A percentile compares a stretch with the other conserved stretches of the same genome.
Evolutionary conservation across 2,888 invertebrate species (phyloP).

Genomic region (Dexiosoma caninum): DNA sequence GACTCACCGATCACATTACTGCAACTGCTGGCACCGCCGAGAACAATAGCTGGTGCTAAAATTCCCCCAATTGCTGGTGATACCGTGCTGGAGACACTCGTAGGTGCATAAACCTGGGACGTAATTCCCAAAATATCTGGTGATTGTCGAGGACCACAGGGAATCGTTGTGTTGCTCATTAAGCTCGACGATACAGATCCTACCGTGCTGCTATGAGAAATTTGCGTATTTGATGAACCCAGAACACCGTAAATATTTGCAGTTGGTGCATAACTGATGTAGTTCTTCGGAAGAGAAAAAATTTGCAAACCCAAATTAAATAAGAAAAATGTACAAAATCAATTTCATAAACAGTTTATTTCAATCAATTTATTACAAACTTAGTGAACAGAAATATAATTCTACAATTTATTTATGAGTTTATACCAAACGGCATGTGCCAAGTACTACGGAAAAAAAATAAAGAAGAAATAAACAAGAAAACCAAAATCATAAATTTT

Average conservation of each 20-base stretch:
- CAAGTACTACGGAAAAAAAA: too few relatives aligned
- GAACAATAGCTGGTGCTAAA: constrained; percentile 70
- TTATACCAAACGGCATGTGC: constrained; percentile 3
- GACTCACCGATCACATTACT: constrained; percentile 55
- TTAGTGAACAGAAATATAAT: constrained; percentile 22
- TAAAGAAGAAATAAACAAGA: constrained; percentile 7
- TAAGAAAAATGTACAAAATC: neutral
- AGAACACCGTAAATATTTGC: constrained; percentile 74
- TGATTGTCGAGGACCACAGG: constrained; percentile 73
- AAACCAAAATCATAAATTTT: constrained; percentile 36
- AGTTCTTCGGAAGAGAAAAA: constrained; percentile 70
- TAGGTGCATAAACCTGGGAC: constrained; percentile 69
- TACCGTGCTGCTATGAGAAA: constrained; percentile 65
- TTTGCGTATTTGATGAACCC: constrained; percentile 71
- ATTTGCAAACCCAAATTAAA: neutral
- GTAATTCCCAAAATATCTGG: constrained; percentile 76
- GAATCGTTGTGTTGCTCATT: constrained; percentile 65
- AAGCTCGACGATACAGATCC: constrained; percentile 58
- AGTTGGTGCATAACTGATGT: constrained; percentile 75
- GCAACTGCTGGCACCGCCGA: constrained; percentile 66
- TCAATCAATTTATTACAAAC: constrained; percentile 20
- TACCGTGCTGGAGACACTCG: constrained; percentile 24
- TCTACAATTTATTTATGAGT: constrained; percentile 32
- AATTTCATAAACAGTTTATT: neutral
- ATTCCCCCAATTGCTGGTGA: constrained; percentile 66